Evolutionary conservation across 2,888 invertebrate genomes (phyloP).

Genomic region (Sarcophaga carnaria): DNA sequence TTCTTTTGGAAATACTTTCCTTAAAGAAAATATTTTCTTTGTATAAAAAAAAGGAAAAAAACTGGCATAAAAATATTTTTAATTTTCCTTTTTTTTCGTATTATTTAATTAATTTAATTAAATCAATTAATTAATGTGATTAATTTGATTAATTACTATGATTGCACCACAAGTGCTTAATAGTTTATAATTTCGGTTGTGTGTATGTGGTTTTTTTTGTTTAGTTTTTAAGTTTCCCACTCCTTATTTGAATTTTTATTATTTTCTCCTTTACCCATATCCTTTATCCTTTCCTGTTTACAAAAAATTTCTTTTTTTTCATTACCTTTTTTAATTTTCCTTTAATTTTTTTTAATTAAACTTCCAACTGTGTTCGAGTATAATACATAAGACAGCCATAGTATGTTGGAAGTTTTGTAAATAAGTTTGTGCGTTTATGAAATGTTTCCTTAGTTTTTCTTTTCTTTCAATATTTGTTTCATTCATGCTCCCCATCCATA

Average conservation of each 20-base stretch:
- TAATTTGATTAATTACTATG: constrained; percentile 30
- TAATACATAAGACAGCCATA: constrained; percentile 37
- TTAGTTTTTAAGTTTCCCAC: constrained; percentile 1
- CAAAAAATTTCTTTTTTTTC: neutral
- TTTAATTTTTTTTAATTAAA: constrained; percentile 29
- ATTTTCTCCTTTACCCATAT: neutral
- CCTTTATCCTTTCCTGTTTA: neutral
- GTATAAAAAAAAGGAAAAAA: constrained; percentile 23
- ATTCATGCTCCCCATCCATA: neutral
- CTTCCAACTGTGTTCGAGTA: constrained; percentile 25
- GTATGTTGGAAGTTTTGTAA: constrained; percentile 61
- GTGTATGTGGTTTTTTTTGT: constrained; percentile 51
- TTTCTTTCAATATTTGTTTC: neutral
- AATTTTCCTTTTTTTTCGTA: constrained; percentile 32
- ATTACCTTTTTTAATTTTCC: neutral
- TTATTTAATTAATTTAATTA: constrained; percentile 8
- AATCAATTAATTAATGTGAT: constrained; percentile 28
- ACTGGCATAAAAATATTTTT: constrained; percentile 22
- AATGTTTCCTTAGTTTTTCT: constrained; percentile 32
- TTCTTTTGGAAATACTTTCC: constrained; percentile 29
- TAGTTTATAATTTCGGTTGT: constrained; percentile 61
- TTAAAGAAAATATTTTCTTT: constrained; percentile 9
- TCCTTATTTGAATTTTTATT: neutral
- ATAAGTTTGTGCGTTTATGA: constrained; percentile 64
- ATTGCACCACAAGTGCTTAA: constrained; percentile 65